Percentiles rank a stretch among this genome's conserved stretches.
Evolutionary conservation across 1,140 invertebrate genomes (phyloP).

Genomic region (Ptiloglossa arizonensis): DNA sequence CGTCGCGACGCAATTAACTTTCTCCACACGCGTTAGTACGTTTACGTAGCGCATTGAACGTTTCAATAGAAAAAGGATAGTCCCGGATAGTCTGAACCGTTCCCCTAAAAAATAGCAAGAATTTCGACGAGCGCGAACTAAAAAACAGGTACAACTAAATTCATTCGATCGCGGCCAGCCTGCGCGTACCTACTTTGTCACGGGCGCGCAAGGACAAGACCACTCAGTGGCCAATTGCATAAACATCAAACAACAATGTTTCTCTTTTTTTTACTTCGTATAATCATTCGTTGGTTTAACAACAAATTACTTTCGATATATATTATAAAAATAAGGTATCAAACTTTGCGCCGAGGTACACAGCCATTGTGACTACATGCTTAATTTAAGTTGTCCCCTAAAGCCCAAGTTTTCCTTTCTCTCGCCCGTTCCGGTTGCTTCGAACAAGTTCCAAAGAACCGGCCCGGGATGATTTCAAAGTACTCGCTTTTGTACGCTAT

Average conservation of each 20-base stretch:
- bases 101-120: slow-evolving; percentile 36
- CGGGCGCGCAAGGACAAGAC: slow-evolving; percentile 69
- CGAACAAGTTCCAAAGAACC: slow-evolving; percentile 19
- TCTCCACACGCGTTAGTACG: not conserved
- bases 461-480: slow-evolving; percentile 31
- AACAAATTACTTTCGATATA: slow-evolving; percentile 79
- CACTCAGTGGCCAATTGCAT: slow-evolving; percentile 80
- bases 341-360: slow-evolving; percentile 80
- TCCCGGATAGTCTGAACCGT: slow-evolving; percentile 33
- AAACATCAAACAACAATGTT: slow-evolving; percentile 79
- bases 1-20: not conserved
- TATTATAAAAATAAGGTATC: slow-evolving; percentile 81
- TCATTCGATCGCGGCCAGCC: slow-evolving; percentile 40
- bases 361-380: slow-evolving; percentile 81
- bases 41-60: slow-evolving; percentile 32
- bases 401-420: slow-evolving; percentile 46
- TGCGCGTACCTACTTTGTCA: slow-evolving; percentile 65
- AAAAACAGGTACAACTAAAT: slow-evolving; percentile 61
- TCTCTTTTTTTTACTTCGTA: slow-evolving; percentile 55
- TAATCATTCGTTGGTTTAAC: slow-evolving; percentile 76
- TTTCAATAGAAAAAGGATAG: slow-evolving; percentile 24
- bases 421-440: slow-evolving; percentile 15
- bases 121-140: slow-evolving; percentile 68
- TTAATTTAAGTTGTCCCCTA: slow-evolving; percentile 69
- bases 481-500: slow-evolving; percentile 50